Base-by-base conservation (phyloP, 1,140 invertebrate species). In the Mamestra configurata region DNA sequence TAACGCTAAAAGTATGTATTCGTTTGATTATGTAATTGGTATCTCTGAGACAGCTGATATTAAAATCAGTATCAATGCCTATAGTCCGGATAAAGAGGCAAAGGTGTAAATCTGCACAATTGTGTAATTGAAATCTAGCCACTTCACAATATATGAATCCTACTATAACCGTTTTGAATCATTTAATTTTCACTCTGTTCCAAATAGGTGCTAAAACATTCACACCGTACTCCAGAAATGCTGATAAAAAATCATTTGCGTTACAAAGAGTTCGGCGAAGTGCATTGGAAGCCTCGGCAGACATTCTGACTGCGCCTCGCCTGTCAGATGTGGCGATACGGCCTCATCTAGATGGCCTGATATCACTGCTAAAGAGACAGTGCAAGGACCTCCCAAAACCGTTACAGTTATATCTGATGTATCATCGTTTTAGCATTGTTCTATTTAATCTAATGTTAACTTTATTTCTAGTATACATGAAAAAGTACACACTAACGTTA, bases 331-430 rank as follows among this genome's bases (percentile, higher is more conserved):
- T 57, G 22, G 70, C 79, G 88, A 89, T 89, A 90, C 82, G 59
- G 40, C 22, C 72, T 84, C 82, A 79, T 61, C 31, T 77, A 81
- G 85, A 87, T 85, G 80, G 68, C 53, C 84, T 84, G 87, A 88
- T 89, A 87, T 75, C 73, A 82, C 81, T 73, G 80, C 72, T 81
- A 79, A 79, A 82, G 78, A 83, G 79, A 40, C 77, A 72, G 88
- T 84, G 86, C 90, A 91, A 91, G 76, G 88, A 90, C 89, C 89
- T 90, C 81, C 80, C 70, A 82, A 84, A 81, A 79, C 61, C 68
- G 18, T 46, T 76, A 85, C 83, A 83, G 83, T 89, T 88, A 84
- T 5, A 72, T 70, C 61, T 57, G 75, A 68, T 75, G 20, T 75
- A 43, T 46, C 11, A 46, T 55, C 8, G 27, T 3, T 53, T 27